Percentiles rank a stretch among this genome's conserved stretches.
phyloP scores from a whole-genome alignment of 2,797 vertebrate genomes.

The Poecilia wingei region DNA sequence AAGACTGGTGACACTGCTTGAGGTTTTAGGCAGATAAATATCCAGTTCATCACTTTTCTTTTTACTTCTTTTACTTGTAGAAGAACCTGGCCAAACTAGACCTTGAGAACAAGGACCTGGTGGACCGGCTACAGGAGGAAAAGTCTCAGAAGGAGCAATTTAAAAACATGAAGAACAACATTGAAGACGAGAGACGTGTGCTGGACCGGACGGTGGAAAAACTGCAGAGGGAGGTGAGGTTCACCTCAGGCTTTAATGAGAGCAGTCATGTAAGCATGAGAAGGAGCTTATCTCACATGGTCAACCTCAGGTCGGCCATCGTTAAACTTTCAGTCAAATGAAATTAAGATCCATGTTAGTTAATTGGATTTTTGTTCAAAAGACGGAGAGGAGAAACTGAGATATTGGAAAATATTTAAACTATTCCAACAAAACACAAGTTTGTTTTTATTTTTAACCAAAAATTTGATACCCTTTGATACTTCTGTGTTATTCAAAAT shows the following conservation, averaged over 20 bases:
- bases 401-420: background rate
- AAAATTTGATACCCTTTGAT: background rate
- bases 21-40: background rate
- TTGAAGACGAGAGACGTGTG: conserved; percentile 88
- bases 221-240: conserved; percentile 90
- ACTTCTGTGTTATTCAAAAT: background rate
- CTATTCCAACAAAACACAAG: background rate
- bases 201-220: conserved; percentile 92
- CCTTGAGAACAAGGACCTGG: conserved; percentile 85
- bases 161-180: conserved; percentile 88
- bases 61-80: conserved; percentile 64
- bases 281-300: background rate
- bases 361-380: background rate
- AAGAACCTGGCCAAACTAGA: conserved; percentile 82
- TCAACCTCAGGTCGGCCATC: background rate
- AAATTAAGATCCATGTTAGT: background rate
- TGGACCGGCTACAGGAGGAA: conserved; percentile 86
- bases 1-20: conserved; percentile 6
- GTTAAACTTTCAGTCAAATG: background rate
- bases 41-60: background rate
- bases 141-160: conserved; percentile 90
- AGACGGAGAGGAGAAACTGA: background rate
- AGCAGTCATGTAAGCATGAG: background rate
- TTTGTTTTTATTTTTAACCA: background rate
- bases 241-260: background rate